Conservation (phyloP, 2,888 invertebrate species). For the Ariolimax columbianus region DNA sequence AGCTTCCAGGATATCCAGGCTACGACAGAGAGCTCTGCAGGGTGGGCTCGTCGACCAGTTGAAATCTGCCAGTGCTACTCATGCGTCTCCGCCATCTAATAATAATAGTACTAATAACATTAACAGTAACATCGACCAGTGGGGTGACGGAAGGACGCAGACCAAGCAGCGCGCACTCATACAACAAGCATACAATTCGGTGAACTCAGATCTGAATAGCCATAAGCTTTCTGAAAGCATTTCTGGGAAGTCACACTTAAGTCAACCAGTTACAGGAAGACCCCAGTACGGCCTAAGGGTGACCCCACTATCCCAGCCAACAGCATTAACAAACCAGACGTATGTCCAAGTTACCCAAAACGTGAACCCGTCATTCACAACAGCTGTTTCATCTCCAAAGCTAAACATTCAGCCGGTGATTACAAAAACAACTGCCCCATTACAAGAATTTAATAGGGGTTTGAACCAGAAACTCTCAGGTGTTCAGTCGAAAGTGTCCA, state of each 20-base stretch:
- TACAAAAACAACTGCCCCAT: neutral
- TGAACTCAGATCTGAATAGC: neutral
- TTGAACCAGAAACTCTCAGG: neutral
- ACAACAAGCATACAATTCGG: neutral
- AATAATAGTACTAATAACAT: too few relatives aligned
- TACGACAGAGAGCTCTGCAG: slow-evolving; percentile 68
- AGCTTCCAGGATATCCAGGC: slow-evolving; percentile 67
- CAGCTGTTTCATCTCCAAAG: neutral
- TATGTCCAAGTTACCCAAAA: neutral
- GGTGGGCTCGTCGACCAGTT: slow-evolving; percentile 54
- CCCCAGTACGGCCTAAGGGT: neutral
- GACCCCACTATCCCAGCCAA: neutral
- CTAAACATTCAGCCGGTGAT: neutral
- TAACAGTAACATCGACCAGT: neutral
- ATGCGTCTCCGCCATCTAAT: neutral
- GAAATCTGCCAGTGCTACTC: neutral
- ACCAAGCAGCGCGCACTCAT: neutral
- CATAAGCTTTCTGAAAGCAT: neutral
- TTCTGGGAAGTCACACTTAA: neutral
- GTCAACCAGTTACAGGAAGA: neutral
- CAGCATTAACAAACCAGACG: neutral
- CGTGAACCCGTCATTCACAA: neutral
- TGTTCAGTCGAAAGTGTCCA: neutral
- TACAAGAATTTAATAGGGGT: neutral
- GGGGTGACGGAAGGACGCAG: neutral